phyloP scores from a whole-genome alignment of 2,888 invertebrate species.

The Orthonevra nobilis region DNA sequence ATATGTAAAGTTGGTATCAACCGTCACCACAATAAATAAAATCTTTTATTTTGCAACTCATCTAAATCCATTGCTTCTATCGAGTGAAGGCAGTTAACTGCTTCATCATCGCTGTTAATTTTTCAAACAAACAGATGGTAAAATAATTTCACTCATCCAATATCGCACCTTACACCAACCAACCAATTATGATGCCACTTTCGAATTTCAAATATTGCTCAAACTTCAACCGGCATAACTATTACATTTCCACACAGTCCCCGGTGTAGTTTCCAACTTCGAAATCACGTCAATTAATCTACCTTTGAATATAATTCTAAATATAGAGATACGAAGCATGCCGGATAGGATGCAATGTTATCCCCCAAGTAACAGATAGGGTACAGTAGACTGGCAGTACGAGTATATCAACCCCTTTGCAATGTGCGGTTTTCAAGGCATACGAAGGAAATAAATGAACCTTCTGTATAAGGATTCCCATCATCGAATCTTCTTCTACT shows the following conservation, averaged over 20 bases:
- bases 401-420: constrained; percentile 3
- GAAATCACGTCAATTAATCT: constrained; percentile 43
- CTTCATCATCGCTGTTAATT: too few species aligned
- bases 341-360: not conserved
- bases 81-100: too few species aligned
- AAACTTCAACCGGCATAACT: too few species aligned
- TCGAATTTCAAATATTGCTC: constrained; percentile 8
- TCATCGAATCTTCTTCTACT: constrained; percentile 4
- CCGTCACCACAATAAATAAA: too few species aligned
- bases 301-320: constrained; percentile 23
- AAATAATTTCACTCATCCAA: too few species aligned
- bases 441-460: constrained; percentile 33
- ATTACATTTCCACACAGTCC: not conserved
- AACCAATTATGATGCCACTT: constrained; percentile 29
- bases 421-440: too few species aligned
- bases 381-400: not conserved
- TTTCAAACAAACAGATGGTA: too few species aligned
- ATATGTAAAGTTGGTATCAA: too few species aligned
- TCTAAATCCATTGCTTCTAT: too few species aligned
- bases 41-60: too few species aligned
- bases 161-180: too few species aligned
- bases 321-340: not conserved
- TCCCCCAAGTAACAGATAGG: not conserved
- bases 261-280: constrained; percentile 10
- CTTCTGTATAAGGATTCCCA: constrained; percentile 30